Conservation (phyloP, 2,113 vertebrate species). For the Corythaeola cristata region DNA sequence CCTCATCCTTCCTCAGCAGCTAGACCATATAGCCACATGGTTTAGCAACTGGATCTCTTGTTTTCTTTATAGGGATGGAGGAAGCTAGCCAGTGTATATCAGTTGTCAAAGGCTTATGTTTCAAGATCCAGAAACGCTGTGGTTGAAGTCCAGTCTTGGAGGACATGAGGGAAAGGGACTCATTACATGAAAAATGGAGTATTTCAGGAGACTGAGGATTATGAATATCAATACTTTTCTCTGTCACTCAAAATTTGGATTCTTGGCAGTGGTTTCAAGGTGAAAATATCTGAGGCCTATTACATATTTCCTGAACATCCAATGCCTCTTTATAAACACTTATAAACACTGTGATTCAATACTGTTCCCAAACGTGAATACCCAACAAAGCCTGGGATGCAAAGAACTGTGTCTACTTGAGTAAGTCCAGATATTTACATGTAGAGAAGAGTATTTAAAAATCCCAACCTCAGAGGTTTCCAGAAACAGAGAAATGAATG, state of each 20-base stretch:
- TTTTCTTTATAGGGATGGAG: neutral
- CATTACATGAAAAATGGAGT: neutral
- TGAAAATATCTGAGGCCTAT: neutral
- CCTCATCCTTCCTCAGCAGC: neutral
- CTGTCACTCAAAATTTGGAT: neutral
- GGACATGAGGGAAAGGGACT: neutral
- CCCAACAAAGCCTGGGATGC: neutral
- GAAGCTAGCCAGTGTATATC: neutral
- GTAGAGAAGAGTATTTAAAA: neutral
- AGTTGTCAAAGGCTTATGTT: neutral
- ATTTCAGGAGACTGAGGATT: neutral
- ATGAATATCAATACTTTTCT: neutral
- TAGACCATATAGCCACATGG: fast-evolving
- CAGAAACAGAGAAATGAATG: neutral
- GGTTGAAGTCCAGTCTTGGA: neutral
- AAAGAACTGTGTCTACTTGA: neutral
- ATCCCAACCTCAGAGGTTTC: neutral
- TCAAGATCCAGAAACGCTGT: neutral
- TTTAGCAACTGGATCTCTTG: neutral
- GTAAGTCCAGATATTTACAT: neutral
- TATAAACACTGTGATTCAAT: neutral
- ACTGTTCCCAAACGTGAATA: neutral
- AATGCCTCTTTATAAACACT: neutral
- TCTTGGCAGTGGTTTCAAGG: neutral
- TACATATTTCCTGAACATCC: neutral